phyloP scores from a whole-genome alignment of 1,140 invertebrate species.

The Physella acuta region DNA sequence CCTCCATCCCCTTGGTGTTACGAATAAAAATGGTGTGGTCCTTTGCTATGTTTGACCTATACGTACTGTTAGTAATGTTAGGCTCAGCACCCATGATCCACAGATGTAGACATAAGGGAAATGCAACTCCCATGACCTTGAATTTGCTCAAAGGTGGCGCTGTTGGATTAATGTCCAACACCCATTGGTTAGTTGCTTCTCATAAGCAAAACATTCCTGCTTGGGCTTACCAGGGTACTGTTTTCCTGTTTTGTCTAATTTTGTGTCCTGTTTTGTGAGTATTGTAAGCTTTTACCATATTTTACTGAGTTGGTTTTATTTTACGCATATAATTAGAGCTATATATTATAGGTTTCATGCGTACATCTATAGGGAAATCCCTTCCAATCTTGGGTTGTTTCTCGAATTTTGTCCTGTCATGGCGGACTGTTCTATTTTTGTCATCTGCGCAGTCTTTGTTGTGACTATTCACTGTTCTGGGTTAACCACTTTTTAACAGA shows the following conservation, averaged over 20 bases:
- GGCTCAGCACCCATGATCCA: no score
- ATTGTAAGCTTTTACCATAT: background rate
- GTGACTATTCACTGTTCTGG: background rate
- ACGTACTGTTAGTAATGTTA: no score
- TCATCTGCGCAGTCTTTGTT: constrained; percentile 21
- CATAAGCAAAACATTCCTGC: constrained; percentile 27
- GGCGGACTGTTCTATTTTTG: constrained; percentile 23
- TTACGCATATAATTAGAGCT: background rate
- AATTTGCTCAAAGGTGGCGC: background rate
- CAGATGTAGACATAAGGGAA: no score
- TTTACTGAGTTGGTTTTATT: background rate
- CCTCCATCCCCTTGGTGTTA: no score
- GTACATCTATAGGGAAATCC: background rate
- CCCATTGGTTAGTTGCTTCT: constrained; percentile 18
- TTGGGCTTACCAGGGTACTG: constrained; percentile 15
- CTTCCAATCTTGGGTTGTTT: background rate
- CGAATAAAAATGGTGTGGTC: no score
- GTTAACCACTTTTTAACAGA: background rate
- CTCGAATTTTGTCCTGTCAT: constrained; percentile 17
- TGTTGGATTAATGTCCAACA: background rate
- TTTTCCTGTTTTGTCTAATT: background rate
- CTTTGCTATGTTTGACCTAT: no score
- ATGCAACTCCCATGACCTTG: no score
- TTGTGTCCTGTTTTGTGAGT: constrained; percentile 10
- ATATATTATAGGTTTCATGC: background rate